These are phyloP conservation scores for Rhineura floridana DNA, from an alignment of 2,113 vertebrate species.

Conservation along the genomic window DNA sequence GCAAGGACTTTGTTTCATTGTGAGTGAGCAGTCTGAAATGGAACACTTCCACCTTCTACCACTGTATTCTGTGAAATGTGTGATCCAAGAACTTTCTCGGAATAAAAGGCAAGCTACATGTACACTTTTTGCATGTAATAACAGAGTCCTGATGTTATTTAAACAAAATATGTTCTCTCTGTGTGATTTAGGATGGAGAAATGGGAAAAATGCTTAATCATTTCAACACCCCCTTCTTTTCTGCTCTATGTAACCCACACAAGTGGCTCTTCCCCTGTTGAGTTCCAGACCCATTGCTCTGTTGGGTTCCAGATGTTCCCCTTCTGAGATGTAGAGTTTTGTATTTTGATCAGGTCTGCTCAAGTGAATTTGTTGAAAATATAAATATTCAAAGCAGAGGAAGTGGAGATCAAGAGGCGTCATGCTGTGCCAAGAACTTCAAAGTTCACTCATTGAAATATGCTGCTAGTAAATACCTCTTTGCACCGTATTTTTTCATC, in stretches of 20 bases:
- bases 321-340: background rate
- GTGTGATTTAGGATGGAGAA: background rate
- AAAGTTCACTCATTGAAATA: constrained; percentile 60
- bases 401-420: constrained; percentile 58
- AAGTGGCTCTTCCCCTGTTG: background rate
- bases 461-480: constrained; percentile 37
- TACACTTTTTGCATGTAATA: background rate
- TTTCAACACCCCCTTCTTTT: background rate
- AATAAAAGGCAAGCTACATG: background rate
- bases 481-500: constrained; percentile 36
- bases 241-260: background rate
- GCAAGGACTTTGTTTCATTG: background rate
- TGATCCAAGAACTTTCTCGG: background rate
- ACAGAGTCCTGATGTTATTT: background rate
- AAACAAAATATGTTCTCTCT: background rate
- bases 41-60: background rate
- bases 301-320: too few species aligned
- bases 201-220: too few species aligned
- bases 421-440: constrained; percentile 60
- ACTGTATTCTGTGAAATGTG: background rate
- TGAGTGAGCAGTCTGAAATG: background rate
- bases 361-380: constrained; percentile 57
- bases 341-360: constrained; percentile 57
- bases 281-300: background rate
- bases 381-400: constrained; percentile 59